Evolutionary conservation across 2,888 invertebrate species (phyloP), one percentile per base, ranked within the genome.

Genomic region (Plutella xylostella): DNA sequence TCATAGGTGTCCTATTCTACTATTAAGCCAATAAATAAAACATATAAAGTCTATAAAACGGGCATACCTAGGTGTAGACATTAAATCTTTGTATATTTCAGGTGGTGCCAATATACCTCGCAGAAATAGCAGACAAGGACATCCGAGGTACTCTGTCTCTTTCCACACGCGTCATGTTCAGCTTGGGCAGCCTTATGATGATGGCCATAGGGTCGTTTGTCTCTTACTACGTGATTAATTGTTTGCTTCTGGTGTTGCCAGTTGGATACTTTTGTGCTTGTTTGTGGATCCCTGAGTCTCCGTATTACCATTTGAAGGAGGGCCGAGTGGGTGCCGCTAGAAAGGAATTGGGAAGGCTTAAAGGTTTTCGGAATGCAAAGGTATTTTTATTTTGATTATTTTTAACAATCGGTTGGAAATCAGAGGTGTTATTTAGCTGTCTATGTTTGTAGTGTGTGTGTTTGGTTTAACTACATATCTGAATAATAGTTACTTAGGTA

Each of bases 231-330:
- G 53, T 72, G 47, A 35, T 79, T 52, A 63, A 86, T 68, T 79
- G 75, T 44, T 60, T 76, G 47, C 65, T 86, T 5, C 51, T 82
- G 7, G 50, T 67, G 0, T 50, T 87, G 4, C 86, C 87, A 0
- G 45, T 80, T 0, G 50, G 70, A 1, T 86, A 83, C 55, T 79
- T 87, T 40, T 28, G 65, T 0, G 71, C 68, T 0, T 86, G 87
- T 51, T 63, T 71, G 46, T 85, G 84, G 68, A 85, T 88, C 58
- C 88, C 88, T 0, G 88, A 88, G 55, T 86, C 87, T 0, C 88
- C 88, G 0, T 87, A 88, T 54, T 87, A 72, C 53, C 65, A 86
- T 31, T 57, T 89, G 28, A 87, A 85, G 61, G 76, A 73, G 45
- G 77, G 79, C 1, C 66, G 72, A n/a, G 65, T 76, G 1, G 69